Conservation (phyloP, 2,113 vertebrate genomes). For the Daboia siamensis region DNA sequence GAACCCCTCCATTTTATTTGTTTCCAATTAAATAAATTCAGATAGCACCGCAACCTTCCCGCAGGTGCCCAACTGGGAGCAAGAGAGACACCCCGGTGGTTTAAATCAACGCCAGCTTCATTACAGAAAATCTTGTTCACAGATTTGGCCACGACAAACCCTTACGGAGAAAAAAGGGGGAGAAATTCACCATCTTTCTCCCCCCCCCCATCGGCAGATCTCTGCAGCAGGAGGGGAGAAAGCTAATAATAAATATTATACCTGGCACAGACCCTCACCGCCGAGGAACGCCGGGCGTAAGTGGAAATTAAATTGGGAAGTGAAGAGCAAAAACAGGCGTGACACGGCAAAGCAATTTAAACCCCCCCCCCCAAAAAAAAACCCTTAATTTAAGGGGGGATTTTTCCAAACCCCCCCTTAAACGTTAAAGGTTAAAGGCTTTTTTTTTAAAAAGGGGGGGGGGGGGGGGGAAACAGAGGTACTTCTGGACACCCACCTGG, state of each 20-base stretch:
- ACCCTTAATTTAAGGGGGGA: conserved; percentile 57
- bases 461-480: conserved; percentile 31
- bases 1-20: neutral
- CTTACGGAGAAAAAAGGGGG: neutral
- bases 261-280: neutral
- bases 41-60: neutral
- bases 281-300: neutral
- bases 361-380: conserved; percentile 31
- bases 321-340: conserved; percentile 48
- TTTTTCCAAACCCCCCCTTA: conserved; percentile 47
- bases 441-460: conserved; percentile 45
- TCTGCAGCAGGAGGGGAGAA: neutral
- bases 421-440: conserved; percentile 62
- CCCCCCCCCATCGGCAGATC: too few relatives aligned
- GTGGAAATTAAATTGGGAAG: conserved; percentile 58
- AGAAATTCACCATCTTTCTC: too few relatives aligned
- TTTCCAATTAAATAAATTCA: neutral
- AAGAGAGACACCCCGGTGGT: neutral
- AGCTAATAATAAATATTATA: neutral
- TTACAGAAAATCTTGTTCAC: neutral
- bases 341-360: conserved; percentile 40
- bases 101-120: neutral
- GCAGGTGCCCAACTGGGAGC: neutral
- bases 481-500: neutral
- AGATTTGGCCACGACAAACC: neutral